Base-by-base conservation (phyloP, 2,113 vertebrate genomes). In the Sebastes fasciatus region DNA sequence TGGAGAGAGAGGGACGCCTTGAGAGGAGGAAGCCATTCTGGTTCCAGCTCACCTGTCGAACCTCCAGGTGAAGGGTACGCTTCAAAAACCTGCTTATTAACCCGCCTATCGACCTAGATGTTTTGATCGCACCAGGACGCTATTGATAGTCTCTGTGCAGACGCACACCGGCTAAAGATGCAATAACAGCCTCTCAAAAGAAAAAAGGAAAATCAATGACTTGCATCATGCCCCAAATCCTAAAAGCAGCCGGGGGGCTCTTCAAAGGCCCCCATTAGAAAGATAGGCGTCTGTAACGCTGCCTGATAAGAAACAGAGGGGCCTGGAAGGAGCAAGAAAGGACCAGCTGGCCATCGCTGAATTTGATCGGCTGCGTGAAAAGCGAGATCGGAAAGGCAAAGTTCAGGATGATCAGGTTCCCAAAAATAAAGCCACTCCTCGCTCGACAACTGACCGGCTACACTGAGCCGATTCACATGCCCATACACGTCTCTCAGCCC, bases 161-260 rank as follows among this genome's bases (percentile, higher is more conserved):
- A 74, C 54, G 79, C 83, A 74, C 55, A 75, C 66, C n/a, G 42
- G 84, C 85, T 89, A 89, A 89, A 90, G 84, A 92, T 89, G 94
- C 78, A 94, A 93, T 91, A 91, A 90, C 78, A 86, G 61, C 55
- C 75, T 69, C 82, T 93, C 70, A 88, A 90, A 89, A 89, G 69
- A 87, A 51, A 60, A 70, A 61, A 26, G 1, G 46, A 69, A 77
- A 88, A 92, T 94, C 91, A 89, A 93, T 94, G 77, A 69, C 80
- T 89, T 90, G 90, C 85, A 92, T 86, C 87, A 91, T 90, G 89
- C 83, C 80, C 49, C 84, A 88, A 94, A 94, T 90, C 86, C 87
- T 90, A 72, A 89, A 88, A 69, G 72, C 70, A 85, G 43, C 63
- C 69, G 10, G 69, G 57, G 69, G 77, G 58, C 65, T 74, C 74